phyloP scores from a whole-genome alignment of 1,140 invertebrate genomes.

The Drosophila jambulina region DNA sequence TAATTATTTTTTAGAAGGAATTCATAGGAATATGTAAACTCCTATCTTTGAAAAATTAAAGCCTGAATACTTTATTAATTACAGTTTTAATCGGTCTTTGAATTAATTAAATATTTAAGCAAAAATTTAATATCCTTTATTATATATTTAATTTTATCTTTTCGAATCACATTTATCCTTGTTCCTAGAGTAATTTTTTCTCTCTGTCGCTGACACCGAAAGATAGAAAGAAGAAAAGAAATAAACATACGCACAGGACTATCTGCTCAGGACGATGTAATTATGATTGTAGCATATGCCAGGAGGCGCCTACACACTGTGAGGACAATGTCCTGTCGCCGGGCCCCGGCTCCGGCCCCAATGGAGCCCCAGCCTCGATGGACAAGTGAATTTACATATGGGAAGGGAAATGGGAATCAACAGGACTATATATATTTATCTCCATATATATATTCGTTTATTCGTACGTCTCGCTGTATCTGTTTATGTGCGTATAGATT shows the following conservation, averaged over 20 bases:
- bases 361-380: conserved; percentile 11
- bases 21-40: not conserved
- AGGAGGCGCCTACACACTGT: conserved; percentile 47
- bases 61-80: not conserved
- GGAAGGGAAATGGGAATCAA: conserved; percentile 8
- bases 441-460: not conserved
- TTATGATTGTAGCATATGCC: conserved; percentile 72
- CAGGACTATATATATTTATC: conserved; percentile 17
- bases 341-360: not conserved
- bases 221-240: conserved; percentile 12
- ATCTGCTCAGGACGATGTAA: conserved; percentile 64
- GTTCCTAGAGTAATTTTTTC: not conserved
- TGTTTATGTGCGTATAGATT: conserved; percentile 48
- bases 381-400: conserved; percentile 47
- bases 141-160: not conserved
- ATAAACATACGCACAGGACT: conserved; percentile 42
- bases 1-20: not conserved
- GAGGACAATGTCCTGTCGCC: conserved; percentile 40
- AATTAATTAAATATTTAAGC: not conserved
- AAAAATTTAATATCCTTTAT: too few relatives aligned
- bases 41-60: not conserved
- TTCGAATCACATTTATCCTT: not conserved
- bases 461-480: conserved; percentile 1
- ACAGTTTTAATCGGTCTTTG: not conserved
- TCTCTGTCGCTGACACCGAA: conserved; percentile 7